phyloP scores from a whole-genome alignment of 2,113 vertebrate species.

The Prietella phreatophila region DNA sequence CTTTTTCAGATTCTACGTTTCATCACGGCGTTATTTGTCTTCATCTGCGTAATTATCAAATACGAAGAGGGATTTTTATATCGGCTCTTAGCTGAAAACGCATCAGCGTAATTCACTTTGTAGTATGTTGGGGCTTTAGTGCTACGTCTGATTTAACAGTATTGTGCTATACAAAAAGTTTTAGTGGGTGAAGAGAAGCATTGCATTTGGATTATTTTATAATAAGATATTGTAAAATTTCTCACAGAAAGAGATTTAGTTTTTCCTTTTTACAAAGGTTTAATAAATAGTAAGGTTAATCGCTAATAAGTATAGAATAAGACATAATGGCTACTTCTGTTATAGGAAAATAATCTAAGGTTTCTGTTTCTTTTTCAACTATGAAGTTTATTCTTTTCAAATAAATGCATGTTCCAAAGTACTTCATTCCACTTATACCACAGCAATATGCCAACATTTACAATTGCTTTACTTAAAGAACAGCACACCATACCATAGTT shows the following conservation, averaged over 20 bases:
- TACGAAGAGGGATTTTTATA: slow-evolving; percentile 33
- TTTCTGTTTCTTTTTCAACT: background rate
- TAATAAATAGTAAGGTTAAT: background rate
- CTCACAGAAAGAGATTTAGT: background rate
- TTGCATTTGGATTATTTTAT: background rate
- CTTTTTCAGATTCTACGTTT: slow-evolving; percentile 52
- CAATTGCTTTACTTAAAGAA: background rate
- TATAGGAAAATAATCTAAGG: background rate
- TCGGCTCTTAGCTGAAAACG: slow-evolving; percentile 1
- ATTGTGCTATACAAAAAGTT: background rate
- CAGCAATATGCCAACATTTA: background rate
- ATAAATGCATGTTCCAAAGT: background rate
- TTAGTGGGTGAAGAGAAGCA: background rate
- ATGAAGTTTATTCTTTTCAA: background rate
- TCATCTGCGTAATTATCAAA: slow-evolving; percentile 20
- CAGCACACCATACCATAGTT: background rate
- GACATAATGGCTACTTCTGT: background rate
- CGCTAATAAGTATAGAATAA: background rate
- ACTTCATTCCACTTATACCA: background rate
- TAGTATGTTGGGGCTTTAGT: background rate
- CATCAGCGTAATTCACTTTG: background rate
- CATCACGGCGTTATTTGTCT: slow-evolving; percentile 55
- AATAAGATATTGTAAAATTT: background rate
- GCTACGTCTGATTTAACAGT: background rate
- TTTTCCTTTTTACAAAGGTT: background rate